These are phyloP conservation scores for Gibbula magus DNA, from an alignment of 2,888 invertebrate genomes.

Conservation along the genomic window DNA sequence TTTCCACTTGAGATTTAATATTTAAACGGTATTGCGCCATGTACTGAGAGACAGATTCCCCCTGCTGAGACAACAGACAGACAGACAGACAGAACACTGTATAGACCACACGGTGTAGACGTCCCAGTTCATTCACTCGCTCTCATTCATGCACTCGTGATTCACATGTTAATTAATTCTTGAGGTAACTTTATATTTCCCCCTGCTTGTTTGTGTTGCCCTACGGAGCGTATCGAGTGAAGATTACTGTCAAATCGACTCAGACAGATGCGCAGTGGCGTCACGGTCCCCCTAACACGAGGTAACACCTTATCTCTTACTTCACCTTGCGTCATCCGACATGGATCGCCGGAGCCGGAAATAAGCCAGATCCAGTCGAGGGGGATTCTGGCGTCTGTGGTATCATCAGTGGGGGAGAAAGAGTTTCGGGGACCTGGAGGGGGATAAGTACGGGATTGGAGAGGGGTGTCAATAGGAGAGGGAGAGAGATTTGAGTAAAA, in stretches of 20 bases:
- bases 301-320: neutral
- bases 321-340: neutral
- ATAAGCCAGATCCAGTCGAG: neutral
- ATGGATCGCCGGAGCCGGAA: neutral
- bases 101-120: no score
- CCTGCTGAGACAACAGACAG: no score
- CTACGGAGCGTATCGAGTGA: no score
- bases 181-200: no score
- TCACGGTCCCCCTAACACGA: neutral
- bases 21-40: no score
- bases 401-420: neutral
- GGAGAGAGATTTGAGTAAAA: neutral
- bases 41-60: no score
- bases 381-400: neutral
- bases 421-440: neutral
- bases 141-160: no score
- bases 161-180: no score
- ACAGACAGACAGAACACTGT: no score
- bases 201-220: no score
- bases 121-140: no score
- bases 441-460: neutral
- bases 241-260: neutral
- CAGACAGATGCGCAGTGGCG: neutral
- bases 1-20: no score
- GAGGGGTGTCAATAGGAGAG: neutral